A percentile compares a stretch with the other conserved stretches of the same genome.
These are phyloP conservation scores for Corynorhinus townsendii DNA, from an alignment of 2,113 vertebrate genomes.

Conservation along the genomic window DNA sequence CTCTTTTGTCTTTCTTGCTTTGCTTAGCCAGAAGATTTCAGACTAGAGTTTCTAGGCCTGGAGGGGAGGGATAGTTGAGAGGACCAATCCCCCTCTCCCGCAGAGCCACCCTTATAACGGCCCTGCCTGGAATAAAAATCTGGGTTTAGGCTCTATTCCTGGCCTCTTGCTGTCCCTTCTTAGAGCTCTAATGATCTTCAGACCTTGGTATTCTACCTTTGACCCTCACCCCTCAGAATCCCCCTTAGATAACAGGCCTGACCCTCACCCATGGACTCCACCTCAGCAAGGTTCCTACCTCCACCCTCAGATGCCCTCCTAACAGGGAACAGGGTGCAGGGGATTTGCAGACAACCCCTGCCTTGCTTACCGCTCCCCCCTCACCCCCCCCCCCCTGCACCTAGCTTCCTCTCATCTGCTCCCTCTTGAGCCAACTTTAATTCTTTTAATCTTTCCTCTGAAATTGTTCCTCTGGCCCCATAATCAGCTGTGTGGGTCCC, in stretches of 20 bases:
- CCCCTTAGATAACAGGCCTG: neutral
- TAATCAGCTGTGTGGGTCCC: constrained; percentile 55
- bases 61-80: neutral
- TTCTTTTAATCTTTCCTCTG: constrained; percentile 57
- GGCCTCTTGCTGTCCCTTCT: neutral
- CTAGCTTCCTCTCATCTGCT: neutral
- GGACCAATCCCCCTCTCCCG: neutral
- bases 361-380: neutral
- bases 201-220: neutral
- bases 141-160: neutral
- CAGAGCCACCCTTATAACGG: no score
- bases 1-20: neutral
- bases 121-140: neutral
- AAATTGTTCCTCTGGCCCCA: constrained; percentile 39
- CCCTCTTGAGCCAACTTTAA: constrained; percentile 24
- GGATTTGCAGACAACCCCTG: neutral
- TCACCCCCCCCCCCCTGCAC: neutral
- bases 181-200: neutral
- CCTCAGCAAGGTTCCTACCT: neutral
- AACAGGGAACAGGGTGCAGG: neutral
- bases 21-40: neutral
- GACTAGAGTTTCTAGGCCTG: neutral
- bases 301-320: neutral
- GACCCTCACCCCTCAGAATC: neutral
- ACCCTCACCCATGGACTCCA: neutral